Evolutionary conservation across 2,888 invertebrate species (phyloP).

Genomic region (Ophion ventricosus): DNA sequence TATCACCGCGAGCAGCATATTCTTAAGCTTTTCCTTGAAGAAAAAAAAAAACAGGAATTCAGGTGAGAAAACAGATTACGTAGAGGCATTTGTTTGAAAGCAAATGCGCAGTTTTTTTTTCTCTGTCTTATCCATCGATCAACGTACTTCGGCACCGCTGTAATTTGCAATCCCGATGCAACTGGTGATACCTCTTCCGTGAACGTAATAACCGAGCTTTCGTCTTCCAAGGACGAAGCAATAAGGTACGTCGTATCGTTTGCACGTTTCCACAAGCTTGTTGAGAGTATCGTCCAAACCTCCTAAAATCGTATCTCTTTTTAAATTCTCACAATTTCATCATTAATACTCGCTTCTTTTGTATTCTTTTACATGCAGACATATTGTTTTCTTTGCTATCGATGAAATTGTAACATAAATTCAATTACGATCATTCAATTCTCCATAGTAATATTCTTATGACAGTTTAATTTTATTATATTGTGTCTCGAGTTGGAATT

Average conservation of each 20-base stretch:
- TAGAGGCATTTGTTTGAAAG: neutral
- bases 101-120: neutral
- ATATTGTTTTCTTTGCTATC: neutral
- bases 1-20: slow-evolving; percentile 71
- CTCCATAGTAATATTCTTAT: neutral
- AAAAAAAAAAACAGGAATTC: slow-evolving; percentile 47
- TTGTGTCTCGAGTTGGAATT: too few species aligned
- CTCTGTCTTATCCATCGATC: slow-evolving; percentile 8
- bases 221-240: slow-evolving; percentile 75
- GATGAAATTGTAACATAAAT: neutral
- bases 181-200: slow-evolving; percentile 74
- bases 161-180: slow-evolving; percentile 76
- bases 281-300: slow-evolving; percentile 72
- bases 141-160: slow-evolving; percentile 73
- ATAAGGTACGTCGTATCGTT: slow-evolving; percentile 69
- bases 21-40: slow-evolving; percentile 72
- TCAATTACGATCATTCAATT: neutral
- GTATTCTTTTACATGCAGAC: too few species aligned
- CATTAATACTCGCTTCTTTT: neutral
- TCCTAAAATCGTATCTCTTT: slow-evolving; percentile 68
- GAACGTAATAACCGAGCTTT: slow-evolving; percentile 76
- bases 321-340: neutral
- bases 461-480: too few species aligned
- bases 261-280: slow-evolving; percentile 71
- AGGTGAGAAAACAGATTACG: neutral